phyloP scores from a whole-genome alignment of 2,888 invertebrate species.

The Protonemura montana region DNA sequence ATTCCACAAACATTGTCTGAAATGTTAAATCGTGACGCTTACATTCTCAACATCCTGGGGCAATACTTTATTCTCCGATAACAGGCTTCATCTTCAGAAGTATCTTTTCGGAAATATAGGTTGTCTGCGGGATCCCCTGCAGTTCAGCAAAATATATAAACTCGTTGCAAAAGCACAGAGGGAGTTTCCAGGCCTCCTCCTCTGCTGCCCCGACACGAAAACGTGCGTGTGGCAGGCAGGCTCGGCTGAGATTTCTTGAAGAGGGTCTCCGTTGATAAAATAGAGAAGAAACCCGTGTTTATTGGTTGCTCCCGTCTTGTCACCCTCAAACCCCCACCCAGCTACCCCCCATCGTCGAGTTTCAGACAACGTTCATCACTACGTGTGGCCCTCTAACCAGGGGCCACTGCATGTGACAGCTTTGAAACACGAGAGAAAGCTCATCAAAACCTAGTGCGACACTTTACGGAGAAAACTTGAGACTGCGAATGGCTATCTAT shows the following conservation, averaged over 20 bases:
- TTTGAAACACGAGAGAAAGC: conserved; percentile 15
- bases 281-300: conserved; percentile 33
- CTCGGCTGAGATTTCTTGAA: conserved; percentile 33
- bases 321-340: conserved; percentile 16
- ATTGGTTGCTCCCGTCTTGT: conserved; percentile 34
- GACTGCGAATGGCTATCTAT: conserved; percentile 28
- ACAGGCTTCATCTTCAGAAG: conserved; percentile 26
- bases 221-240: conserved; percentile 29
- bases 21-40: conserved; percentile 1
- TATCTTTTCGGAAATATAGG: conserved; percentile 4
- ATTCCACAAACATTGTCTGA: neutral
- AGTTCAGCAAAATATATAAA: conserved; percentile 24
- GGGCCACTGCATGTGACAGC: conserved; percentile 23
- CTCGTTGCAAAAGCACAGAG: neutral
- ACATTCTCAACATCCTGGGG: conserved; percentile 14
- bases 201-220: neutral
- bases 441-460: conserved; percentile 40
- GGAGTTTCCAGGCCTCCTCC: neutral
- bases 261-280: conserved; percentile 36
- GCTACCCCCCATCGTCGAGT: neutral
- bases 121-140: neutral
- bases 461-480: conserved; percentile 24
- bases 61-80: conserved; percentile 15
- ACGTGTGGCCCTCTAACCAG: neutral
- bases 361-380: conserved; percentile 26